Conservation (phyloP, 2,113 vertebrate genomes). For the Hoplias malabaricus region DNA sequence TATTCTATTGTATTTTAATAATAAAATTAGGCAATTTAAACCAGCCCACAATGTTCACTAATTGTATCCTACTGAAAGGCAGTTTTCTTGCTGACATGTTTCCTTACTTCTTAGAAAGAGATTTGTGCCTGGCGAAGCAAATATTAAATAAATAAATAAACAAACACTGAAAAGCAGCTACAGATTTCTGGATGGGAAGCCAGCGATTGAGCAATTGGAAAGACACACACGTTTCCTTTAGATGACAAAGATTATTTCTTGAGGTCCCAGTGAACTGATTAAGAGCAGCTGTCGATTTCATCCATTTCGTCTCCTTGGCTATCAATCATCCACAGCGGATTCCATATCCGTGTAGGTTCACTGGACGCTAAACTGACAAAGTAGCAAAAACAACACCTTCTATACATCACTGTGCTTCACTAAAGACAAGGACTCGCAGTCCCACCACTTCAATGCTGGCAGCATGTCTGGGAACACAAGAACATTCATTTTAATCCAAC, state of each 20-base stretch:
- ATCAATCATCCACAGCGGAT: slow-evolving; percentile 28
- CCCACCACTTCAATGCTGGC: slow-evolving; percentile 76
- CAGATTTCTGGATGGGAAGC: slow-evolving; percentile 22
- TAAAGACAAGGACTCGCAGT: slow-evolving; percentile 77
- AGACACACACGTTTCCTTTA: slow-evolving; percentile 22
- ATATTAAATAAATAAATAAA: neutral
- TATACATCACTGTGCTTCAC: slow-evolving; percentile 82
- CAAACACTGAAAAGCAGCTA: slow-evolving; percentile 1
- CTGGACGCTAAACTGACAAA: slow-evolving; percentile 30
- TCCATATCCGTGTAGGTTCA: slow-evolving; percentile 13
- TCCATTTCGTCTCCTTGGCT: slow-evolving; percentile 26
- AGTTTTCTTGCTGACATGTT: slow-evolving; percentile 28
- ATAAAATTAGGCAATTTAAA: too few relatives aligned
- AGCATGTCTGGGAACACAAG: slow-evolving; percentile 79
- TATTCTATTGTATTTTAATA: too few relatives aligned
- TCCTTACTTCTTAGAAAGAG: slow-evolving; percentile 13
- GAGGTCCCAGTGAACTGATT: slow-evolving; percentile 41
- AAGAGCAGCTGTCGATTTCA: slow-evolving; percentile 45
- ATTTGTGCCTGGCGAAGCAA: slow-evolving; percentile 29
- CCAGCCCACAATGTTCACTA: too few relatives aligned
- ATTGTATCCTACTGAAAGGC: too few relatives aligned
- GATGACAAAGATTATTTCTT: slow-evolving; percentile 38
- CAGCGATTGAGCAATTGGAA: slow-evolving; percentile 51
- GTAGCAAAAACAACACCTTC: slow-evolving; percentile 61
- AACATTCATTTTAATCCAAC: slow-evolving; percentile 88